These are phyloP conservation scores for Bruchidius siliquastri DNA, from an alignment of 2,888 invertebrate species.

Conservation along the genomic window DNA sequence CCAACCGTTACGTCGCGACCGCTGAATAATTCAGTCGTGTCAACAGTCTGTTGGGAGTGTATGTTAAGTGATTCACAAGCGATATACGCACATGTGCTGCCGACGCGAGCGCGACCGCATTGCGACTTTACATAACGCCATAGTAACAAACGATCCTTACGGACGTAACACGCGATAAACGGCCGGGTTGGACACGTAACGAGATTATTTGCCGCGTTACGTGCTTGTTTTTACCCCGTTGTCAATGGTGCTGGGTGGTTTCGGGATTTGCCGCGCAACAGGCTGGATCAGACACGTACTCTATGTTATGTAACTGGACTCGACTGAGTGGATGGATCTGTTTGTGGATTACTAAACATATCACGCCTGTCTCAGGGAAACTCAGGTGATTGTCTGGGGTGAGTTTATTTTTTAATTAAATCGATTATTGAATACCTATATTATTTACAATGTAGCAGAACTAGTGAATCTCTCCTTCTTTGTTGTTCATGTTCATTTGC, in stretches of 20 bases:
- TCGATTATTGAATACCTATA: background rate
- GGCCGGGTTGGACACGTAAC: background rate
- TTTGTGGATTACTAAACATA: background rate
- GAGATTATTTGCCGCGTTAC: background rate
- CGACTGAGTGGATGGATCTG: background rate
- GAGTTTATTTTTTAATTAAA: background rate
- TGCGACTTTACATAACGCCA: background rate
- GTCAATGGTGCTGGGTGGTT: background rate
- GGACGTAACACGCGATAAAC: background rate
- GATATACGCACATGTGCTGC: background rate
- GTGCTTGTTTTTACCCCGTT: background rate
- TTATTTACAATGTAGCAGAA: background rate
- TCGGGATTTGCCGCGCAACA: background rate
- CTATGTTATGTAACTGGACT: background rate
- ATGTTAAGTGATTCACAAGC: background rate
- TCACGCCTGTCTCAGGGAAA: background rate
- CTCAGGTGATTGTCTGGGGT: background rate
- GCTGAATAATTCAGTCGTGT: background rate
- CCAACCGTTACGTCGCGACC: background rate
- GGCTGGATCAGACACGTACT: background rate
- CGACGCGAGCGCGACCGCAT: background rate
- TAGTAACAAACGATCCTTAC: background rate
- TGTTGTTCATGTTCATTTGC: too few species aligned
- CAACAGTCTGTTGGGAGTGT: background rate
- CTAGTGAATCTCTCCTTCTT: background rate